These are phyloP conservation scores for Cepaea hortensis DNA, from an alignment of 2,888 invertebrate species.

Conservation along the genomic window DNA sequence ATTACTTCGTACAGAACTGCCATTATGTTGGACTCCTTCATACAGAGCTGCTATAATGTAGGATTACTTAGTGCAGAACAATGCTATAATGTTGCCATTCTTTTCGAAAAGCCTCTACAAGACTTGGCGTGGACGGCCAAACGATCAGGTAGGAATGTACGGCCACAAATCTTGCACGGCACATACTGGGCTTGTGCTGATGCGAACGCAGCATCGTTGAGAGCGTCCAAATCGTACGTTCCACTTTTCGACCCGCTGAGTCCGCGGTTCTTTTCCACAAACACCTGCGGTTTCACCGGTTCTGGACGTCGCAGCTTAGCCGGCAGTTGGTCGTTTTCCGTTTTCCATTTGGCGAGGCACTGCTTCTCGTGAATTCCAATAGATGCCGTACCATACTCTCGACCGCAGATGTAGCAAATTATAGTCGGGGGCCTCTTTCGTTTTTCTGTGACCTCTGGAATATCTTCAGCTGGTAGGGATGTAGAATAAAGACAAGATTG, in stretches of 20 bases:
- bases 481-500: background rate
- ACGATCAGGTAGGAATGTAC: conserved; percentile 39
- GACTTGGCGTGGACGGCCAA: conserved; percentile 7
- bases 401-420: conserved; percentile 41
- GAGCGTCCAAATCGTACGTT: conserved; percentile 14
- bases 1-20: too few species aligned
- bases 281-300: conserved; percentile 31
- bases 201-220: conserved; percentile 25
- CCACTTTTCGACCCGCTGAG: background rate
- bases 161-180: conserved; percentile 35
- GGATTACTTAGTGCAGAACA: too few species aligned
- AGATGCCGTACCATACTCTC: conserved; percentile 44
- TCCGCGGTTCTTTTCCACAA: background rate
- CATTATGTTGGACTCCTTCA: too few species aligned
- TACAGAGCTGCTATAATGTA: too few species aligned
- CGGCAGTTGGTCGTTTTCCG: conserved; percentile 30
- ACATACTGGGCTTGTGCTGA: conserved; percentile 30
- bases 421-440: conserved; percentile 19
- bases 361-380: conserved; percentile 45
- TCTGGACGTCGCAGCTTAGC: conserved; percentile 9
- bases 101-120: conserved; percentile 20
- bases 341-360: conserved; percentile 38
- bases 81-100: background rate
- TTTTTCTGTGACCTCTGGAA: background rate
- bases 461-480: background rate